Evolutionary conservation across 2,888 invertebrate species (phyloP), one percentile per base, ranked within the genome.

Genomic region (Papilio demoleus): DNA sequence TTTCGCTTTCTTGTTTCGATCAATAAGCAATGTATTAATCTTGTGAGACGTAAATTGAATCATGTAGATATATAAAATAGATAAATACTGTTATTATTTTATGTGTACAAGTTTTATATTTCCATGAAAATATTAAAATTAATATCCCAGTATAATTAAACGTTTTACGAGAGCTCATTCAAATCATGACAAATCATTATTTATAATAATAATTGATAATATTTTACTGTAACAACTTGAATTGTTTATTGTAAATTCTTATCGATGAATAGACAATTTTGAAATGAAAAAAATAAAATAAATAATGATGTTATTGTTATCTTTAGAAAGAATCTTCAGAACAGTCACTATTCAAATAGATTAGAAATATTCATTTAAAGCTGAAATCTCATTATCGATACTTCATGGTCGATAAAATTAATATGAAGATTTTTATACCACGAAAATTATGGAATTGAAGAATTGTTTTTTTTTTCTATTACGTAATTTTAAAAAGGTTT

Each of bases 151-250:
- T 24, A n/a, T 12, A 50, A 50, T 50, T 24, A 14, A 24, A 50
- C 2, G 24, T n/a, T n/a, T n/a, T n/a, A n/a, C n/a, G 14, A 50
- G 24, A 11, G 27, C 11, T 12, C 22, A 22, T 22, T 50, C 24
- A 24, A 14, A 24, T 24, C 12, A 5, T 8, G 24, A 50, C 6
- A 22, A 24, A 24, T 24, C 14, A 50, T 24, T 50, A 50, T 27
- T 24, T 53, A 53, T 27, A 27, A 27, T 14, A 53, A 27, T n/a
- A 27, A 14, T 11, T 27, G 14, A 27, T 2, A 24, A 24, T 24
- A 50, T 47, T 50, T 50, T 50, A 53, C n/a, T 53, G 27, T 24
- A 27, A 50, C 27, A 53, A 24, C 50, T 53, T n/a, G 50, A 53
- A 53, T 53, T 53, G 50, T 27, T 53, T 24, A 53, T 53, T 53